These are phyloP conservation scores for Clamator glandarius DNA, from an alignment of 2,797 vertebrate genomes.

Conservation along the genomic window DNA sequence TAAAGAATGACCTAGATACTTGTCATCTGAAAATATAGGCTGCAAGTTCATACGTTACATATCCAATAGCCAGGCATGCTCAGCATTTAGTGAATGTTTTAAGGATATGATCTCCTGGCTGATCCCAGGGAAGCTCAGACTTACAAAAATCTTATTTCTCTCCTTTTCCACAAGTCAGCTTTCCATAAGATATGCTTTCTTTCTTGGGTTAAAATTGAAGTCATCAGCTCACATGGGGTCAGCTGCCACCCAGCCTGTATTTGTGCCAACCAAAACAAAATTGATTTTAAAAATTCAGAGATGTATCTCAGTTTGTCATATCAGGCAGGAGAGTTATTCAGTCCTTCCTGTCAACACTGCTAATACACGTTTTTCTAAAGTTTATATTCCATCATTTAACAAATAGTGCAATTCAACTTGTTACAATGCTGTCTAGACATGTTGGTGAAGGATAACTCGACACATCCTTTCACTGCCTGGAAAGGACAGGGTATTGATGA, in stretches of 20 bases:
- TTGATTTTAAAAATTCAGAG: not conserved
- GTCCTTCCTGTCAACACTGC: not conserved
- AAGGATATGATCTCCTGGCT: not conserved
- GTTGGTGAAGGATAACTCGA: not conserved
- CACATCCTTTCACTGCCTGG: not conserved
- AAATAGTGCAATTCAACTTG: not conserved
- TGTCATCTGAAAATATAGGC: not conserved
- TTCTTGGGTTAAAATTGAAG: not conserved
- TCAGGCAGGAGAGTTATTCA: not conserved
- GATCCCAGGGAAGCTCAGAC: not conserved
- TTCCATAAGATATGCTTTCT: not conserved
- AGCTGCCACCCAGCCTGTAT: not conserved
- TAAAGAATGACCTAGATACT: not conserved
- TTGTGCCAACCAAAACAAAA: not conserved
- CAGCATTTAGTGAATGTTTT: not conserved
- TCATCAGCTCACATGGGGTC: not conserved
- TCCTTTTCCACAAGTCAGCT: not conserved
- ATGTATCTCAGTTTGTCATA: not conserved
- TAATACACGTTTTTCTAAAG: not conserved
- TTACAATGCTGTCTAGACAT: not conserved
- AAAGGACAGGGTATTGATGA: conserved; percentile 2
- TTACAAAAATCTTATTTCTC: not conserved
- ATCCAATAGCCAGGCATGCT: not conserved
- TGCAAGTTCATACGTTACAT: not conserved
- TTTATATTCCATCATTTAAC: not conserved